Evolutionary conservation across 2,797 vertebrate genomes (phyloP).

Genomic region (Basileuterus tristriatus): DNA sequence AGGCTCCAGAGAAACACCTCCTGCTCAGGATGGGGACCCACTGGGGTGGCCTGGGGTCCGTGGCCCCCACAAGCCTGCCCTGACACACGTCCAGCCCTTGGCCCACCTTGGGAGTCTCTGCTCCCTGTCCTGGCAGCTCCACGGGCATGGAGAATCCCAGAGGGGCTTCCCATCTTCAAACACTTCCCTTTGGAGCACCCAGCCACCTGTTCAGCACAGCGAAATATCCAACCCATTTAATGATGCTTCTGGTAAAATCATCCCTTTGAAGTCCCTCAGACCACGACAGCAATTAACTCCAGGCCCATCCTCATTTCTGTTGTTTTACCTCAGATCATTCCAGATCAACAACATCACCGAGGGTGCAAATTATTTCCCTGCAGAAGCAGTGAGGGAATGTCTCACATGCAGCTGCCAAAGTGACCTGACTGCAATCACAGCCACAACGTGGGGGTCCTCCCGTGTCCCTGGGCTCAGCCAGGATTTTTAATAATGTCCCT

Average conservation of each 20-base stretch:
- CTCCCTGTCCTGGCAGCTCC: not conserved
- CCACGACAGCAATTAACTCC: slow-evolving; percentile 54
- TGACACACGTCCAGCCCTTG: not conserved
- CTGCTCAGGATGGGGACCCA: not conserved
- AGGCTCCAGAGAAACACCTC: not conserved
- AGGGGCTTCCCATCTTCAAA: not conserved
- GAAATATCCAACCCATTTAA: not conserved
- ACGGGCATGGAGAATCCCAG: rapidly evolving
- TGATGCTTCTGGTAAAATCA: not conserved
- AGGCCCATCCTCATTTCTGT: slow-evolving; percentile 28
- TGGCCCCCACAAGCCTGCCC: not conserved
- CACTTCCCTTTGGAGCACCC: not conserved
- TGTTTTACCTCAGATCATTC: not conserved
- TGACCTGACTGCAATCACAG: not conserved
- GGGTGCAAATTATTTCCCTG: slow-evolving; percentile 36
- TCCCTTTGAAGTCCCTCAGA: slow-evolving; percentile 54
- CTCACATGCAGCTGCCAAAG: not conserved
- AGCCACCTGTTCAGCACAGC: not conserved
- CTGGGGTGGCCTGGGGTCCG: not conserved
- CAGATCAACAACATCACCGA: slow-evolving; percentile 7
- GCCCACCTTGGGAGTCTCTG: not conserved
- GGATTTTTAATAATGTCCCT: not conserved
- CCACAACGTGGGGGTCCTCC: not conserved
- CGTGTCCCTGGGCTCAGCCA: not conserved
- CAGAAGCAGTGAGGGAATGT: not conserved